Percentiles rank a stretch among this genome's conserved stretches.
Conservation (phyloP, 2,888 invertebrate genomes). For the Silvanus unidentatus region DNA sequence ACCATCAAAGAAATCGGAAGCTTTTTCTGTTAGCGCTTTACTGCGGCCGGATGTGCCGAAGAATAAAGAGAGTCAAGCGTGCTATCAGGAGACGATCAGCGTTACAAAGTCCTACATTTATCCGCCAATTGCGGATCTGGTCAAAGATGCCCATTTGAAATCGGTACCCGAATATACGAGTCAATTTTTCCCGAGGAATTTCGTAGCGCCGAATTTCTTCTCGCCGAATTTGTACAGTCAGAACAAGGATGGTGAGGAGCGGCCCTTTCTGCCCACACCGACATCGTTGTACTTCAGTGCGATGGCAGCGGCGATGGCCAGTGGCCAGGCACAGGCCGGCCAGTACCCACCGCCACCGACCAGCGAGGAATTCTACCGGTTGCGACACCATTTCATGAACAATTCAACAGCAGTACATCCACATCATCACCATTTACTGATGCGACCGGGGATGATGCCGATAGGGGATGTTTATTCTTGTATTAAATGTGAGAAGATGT, state of each 20-base stretch:
- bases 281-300: constrained; percentile 62
- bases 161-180: constrained; percentile 39
- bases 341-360: constrained; percentile 49
- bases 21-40: constrained; percentile 78
- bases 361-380: constrained; percentile 55
- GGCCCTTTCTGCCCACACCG: constrained; percentile 46
- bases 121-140: constrained; percentile 60
- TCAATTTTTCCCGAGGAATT: constrained; percentile 45
- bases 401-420: constrained; percentile 42
- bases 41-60: constrained; percentile 69
- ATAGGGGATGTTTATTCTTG: constrained; percentile 86
- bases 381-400: constrained; percentile 54
- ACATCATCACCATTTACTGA: constrained; percentile 54
- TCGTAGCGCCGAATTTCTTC: constrained; percentile 52
- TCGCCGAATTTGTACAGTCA: constrained; percentile 51
- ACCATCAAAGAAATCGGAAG: constrained; percentile 66
- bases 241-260: constrained; percentile 45
- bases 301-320: constrained; percentile 57
- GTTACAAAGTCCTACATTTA: constrained; percentile 58
- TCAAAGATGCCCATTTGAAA: constrained; percentile 51
- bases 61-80: constrained; percentile 37
- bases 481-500: constrained; percentile 97
- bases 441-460: constrained; percentile 57
- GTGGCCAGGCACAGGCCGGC: constrained; percentile 38
- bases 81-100: constrained; percentile 48